Conservation (phyloP, 2,888 invertebrate species). For the Calephelis perditalis region DNA sequence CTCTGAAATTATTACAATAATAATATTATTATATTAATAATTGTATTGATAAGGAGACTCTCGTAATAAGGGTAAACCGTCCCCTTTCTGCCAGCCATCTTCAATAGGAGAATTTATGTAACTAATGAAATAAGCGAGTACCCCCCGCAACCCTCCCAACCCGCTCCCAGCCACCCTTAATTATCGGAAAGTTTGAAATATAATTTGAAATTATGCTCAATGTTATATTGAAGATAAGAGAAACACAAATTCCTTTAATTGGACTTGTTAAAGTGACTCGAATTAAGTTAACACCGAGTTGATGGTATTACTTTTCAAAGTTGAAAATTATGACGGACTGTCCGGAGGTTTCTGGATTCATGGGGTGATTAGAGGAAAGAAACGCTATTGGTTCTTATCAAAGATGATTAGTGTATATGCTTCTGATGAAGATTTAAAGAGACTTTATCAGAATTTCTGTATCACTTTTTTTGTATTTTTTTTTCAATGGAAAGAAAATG, state of each 20-base stretch:
- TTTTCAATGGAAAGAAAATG: no score
- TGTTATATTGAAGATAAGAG: conserved; percentile 79
- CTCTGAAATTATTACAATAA: conserved; percentile 77
- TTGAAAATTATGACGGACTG: conserved; percentile 74
- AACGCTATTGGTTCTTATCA: conserved; percentile 56
- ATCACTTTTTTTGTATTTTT: no score
- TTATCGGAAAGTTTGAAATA: conserved; percentile 79
- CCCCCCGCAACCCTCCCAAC: conserved; percentile 43
- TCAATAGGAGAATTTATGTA: conserved; percentile 79
- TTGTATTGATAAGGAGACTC: conserved; percentile 79
- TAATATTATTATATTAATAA: conserved; percentile 79
- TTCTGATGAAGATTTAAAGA: no score
- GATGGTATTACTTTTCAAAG: conserved; percentile 77
- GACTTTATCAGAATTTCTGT: no score
- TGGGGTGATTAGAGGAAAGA: conserved; percentile 62
- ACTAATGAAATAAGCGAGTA: conserved; percentile 79
- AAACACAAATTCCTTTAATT: conserved; percentile 79
- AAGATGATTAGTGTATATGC: no score
- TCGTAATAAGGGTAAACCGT: conserved; percentile 78
- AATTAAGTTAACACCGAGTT: conserved; percentile 78
- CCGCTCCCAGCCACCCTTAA: conserved; percentile 66
- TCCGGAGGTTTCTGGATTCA: conserved; percentile 55
- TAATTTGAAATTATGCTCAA: conserved; percentile 79
- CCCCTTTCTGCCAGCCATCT: conserved; percentile 77
- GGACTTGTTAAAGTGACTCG: conserved; percentile 79